Base-by-base conservation (phyloP, 2,797 vertebrate species). In the Distichodus sexfasciatus region DNA sequence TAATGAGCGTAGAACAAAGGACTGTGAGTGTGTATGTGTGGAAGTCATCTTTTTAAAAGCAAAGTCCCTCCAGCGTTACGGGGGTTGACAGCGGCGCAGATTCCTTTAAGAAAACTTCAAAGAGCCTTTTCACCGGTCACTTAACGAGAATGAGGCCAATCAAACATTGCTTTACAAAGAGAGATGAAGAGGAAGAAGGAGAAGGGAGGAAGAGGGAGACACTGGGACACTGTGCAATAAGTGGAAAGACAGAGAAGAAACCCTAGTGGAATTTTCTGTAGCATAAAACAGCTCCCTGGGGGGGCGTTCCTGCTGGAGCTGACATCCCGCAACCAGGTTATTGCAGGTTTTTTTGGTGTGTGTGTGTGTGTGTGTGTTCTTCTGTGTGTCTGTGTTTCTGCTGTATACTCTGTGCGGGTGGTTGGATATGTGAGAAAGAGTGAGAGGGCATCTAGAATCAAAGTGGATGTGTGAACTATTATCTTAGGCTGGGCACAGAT, bases 51-150 rank as follows among this genome's bases (percentile, higher is more conserved):
- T 54, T 43, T 63, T 17, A 24, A 21, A 29, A 23, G 60, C 53
- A 73, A 69, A 62, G 11, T 9, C 26, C 57, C 11, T 40, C 35
- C 40, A 26, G 35, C 62, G 28, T 38, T 17, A 33, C n/a, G 60
- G 57, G 23, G 47, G 26, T 17, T 60, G 60, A 71, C 50, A 26
- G 67, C 31, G 29, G 33, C 14, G 29, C 43, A 59, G 51, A 47
- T 71, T 64, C 58, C 60, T 73, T 67, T 31, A 69, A 68, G 44
- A 69, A n/a, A 54, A 66, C 59, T 75, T 77, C 70, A 71, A 74
- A 76, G 71, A 48, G 19, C 63, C 60, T 65, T 71, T 71, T 71
- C 46, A 61, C 44, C 14, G 41, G 75, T 69, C 72, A 55, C 63
- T 81, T 75, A 70, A 69, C 29, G 19, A 58, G 59, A 76, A 51